Conservation (phyloP, 2,113 vertebrate species). For the Parotia lawesii region DNA sequence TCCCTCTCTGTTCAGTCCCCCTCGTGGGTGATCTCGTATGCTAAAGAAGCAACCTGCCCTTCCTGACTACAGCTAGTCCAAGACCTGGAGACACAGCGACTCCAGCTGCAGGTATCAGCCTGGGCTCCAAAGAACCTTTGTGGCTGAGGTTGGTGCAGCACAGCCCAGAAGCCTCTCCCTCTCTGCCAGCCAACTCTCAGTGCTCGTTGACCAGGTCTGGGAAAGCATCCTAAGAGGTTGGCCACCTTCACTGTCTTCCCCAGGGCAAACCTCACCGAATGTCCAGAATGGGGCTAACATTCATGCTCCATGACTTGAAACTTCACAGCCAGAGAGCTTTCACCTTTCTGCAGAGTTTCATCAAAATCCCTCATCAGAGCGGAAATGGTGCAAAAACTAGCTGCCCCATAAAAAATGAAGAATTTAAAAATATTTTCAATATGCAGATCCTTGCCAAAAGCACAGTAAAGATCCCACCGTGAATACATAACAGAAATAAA, state of each 20-base stretch:
- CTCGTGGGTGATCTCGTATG: fast-evolving
- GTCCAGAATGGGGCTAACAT: neutral
- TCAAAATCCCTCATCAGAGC: neutral
- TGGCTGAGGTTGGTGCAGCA: neutral
- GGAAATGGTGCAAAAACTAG: neutral
- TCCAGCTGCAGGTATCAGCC: neutral
- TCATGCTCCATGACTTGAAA: neutral
- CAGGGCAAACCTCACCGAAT: neutral
- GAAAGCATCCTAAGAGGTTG: neutral
- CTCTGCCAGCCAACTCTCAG: neutral
- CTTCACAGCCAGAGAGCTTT: neutral
- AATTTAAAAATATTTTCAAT: conserved; percentile 20
- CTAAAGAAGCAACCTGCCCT: neutral
- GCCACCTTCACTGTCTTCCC: neutral
- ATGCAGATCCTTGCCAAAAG: neutral
- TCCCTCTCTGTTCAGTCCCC: neutral
- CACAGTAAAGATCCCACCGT: neutral
- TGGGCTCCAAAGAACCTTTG: neutral
- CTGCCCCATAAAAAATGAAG: neutral
- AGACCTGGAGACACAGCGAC: neutral
- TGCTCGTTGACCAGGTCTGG: neutral
- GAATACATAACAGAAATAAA: neutral
- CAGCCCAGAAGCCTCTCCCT: neutral
- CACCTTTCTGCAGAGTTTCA: conserved; percentile 6
- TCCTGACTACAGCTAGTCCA: neutral